phyloP scores from a whole-genome alignment of 2,888 invertebrate genomes.

The Apamea epomidion region DNA sequence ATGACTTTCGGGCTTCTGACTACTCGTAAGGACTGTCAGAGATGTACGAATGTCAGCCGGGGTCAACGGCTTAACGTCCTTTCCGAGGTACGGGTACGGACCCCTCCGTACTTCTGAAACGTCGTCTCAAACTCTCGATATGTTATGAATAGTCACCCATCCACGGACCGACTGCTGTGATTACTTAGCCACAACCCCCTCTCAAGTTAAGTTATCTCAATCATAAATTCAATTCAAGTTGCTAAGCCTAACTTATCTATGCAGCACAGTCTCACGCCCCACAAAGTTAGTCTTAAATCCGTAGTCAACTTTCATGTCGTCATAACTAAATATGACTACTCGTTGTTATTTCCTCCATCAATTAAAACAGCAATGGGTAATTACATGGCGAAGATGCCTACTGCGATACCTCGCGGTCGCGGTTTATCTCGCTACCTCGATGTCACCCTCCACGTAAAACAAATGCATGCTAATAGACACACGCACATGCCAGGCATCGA shows the following conservation, averaged over 20 bases:
- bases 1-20: neutral
- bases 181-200: neutral
- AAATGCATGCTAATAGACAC: too few relatives aligned
- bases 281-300: slow-evolving; percentile 2
- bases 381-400: too few relatives aligned
- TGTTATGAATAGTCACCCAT: too few relatives aligned
- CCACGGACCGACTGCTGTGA: neutral
- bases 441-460: too few relatives aligned
- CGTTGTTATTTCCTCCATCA: neutral
- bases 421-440: too few relatives aligned
- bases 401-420: too few relatives aligned
- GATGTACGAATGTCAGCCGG: too few relatives aligned
- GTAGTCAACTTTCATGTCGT: neutral
- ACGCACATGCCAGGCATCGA: too few relatives aligned
- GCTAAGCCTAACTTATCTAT: slow-evolving; percentile 11
- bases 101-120: too few relatives aligned
- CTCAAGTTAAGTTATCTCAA: neutral
- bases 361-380: neutral
- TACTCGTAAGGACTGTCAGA: neutral
- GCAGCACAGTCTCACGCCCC: neutral
- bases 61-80: neutral
- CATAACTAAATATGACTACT: neutral
- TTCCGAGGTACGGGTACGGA: neutral
- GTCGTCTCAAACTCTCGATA: too few relatives aligned
- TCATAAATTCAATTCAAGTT: slow-evolving; percentile 2